Conservation (phyloP, 2,113 vertebrate genomes). For the Haemorhous mexicanus region DNA sequence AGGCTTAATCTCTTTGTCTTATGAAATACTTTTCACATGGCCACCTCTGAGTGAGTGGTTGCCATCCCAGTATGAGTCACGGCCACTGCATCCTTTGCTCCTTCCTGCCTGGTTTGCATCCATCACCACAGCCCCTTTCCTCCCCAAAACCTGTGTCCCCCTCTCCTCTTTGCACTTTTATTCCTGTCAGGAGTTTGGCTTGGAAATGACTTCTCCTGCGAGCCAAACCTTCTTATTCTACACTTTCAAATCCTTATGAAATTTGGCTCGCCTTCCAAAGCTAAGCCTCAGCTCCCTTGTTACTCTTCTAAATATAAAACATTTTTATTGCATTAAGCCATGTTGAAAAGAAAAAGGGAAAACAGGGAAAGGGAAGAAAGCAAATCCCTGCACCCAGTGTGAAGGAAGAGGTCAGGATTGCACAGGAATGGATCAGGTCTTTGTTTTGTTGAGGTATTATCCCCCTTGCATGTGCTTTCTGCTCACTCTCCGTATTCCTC, state of each 20-base stretch:
- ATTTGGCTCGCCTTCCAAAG: slow-evolving; percentile 45
- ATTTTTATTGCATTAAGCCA: slow-evolving; percentile 60
- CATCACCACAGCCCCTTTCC: not conserved
- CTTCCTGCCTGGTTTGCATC: slow-evolving; percentile 15
- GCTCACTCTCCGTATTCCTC: not conserved
- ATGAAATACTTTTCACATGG: not conserved
- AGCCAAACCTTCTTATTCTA: slow-evolving; percentile 59
- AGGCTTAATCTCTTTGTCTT: not conserved
- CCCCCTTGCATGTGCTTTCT: not conserved
- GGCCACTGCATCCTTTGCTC: not conserved
- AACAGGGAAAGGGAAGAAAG: not conserved
- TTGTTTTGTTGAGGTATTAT: not conserved
- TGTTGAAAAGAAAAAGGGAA: slow-evolving; percentile 17
- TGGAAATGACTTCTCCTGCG: slow-evolving; percentile 2
- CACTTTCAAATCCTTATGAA: slow-evolving; percentile 56
- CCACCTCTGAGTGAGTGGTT: not conserved
- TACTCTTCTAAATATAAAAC: slow-evolving; percentile 65
- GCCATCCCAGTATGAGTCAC: not conserved
- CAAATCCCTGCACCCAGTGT: not conserved
- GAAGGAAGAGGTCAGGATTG: not conserved
- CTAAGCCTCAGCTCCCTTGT: slow-evolving; percentile 64
- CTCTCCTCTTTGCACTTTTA: not conserved
- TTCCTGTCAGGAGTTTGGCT: slow-evolving; percentile 43
- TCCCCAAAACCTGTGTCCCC: not conserved
- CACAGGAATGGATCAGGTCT: not conserved